These are phyloP conservation scores for Laterallus jamaicensis DNA, from an alignment of 2,113 vertebrate species.

Conservation along the genomic window DNA sequence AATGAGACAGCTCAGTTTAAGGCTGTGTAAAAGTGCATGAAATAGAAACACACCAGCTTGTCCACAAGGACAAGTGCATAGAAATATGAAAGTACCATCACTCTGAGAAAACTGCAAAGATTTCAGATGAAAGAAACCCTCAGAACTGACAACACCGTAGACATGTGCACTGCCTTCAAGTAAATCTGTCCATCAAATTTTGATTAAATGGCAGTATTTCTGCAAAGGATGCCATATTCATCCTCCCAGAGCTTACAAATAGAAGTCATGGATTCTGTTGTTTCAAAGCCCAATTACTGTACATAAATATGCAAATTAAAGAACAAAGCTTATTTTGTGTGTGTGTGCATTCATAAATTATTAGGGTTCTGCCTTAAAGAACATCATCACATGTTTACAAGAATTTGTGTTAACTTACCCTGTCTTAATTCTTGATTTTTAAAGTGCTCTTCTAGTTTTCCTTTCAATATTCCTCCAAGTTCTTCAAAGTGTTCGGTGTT, in stretches of 20 bases:
- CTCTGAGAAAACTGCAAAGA: neutral
- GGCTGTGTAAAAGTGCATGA: neutral
- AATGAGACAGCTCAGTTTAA: neutral
- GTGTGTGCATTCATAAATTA: neutral
- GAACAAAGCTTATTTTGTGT: neutral
- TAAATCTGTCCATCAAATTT: neutral
- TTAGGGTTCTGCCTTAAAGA: neutral
- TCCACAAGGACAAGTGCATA: neutral
- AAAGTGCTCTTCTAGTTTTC: conserved; percentile 97
- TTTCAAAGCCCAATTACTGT: neutral
- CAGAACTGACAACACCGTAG: neutral
- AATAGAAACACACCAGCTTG: neutral
- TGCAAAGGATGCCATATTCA: neutral
- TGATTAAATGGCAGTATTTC: neutral
- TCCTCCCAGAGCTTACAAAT: neutral
- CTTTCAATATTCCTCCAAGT: conserved; percentile 92
- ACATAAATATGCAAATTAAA: neutral
- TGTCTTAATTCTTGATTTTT: conserved; percentile 98
- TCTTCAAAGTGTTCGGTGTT: conserved; percentile 98
- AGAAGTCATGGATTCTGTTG: neutral
- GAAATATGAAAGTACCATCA: neutral
- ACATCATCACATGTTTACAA: neutral
- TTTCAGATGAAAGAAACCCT: neutral
- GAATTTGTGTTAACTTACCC: conserved; percentile 72
- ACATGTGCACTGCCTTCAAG: neutral